A percentile compares a stretch with the other conserved stretches of the same genome.
These are phyloP conservation scores for Neolamprologus toae DNA, from an alignment of 2,113 vertebrate species.

Conservation along the genomic window DNA sequence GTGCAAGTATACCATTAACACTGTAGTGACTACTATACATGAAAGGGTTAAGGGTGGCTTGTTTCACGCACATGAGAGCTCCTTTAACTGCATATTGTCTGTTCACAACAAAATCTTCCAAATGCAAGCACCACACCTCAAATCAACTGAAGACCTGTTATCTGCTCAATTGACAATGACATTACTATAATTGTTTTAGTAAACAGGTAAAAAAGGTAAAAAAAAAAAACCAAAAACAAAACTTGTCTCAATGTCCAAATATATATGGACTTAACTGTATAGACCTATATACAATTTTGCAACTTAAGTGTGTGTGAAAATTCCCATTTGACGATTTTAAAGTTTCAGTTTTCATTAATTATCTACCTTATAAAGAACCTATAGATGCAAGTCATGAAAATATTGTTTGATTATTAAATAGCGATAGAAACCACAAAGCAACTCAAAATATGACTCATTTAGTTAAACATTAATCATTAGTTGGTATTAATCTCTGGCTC, in stretches of 20 bases:
- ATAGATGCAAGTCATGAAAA: background rate
- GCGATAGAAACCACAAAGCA: background rate
- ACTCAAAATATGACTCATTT: background rate
- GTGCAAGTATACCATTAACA: background rate
- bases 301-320: background rate
- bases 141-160: background rate
- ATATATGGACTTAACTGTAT: background rate
- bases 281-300: background rate
- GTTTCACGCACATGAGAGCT: fast-evolving
- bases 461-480: background rate
- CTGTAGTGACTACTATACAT: background rate
- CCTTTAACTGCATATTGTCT: background rate
- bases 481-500: background rate
- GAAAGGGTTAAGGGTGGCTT: background rate
- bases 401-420: background rate
- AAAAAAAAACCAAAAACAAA: background rate
- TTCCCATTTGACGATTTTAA: background rate
- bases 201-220: background rate
- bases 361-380: background rate
- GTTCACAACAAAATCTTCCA: background rate
- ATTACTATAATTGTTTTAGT: background rate
- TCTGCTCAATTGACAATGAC: background rate
- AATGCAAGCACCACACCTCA: background rate
- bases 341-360: background rate
- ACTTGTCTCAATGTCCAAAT: background rate